Percentiles rank a stretch among this genome's conserved stretches.
Conservation (phyloP, 2,113 vertebrate genomes). For the Parus major region DNA sequence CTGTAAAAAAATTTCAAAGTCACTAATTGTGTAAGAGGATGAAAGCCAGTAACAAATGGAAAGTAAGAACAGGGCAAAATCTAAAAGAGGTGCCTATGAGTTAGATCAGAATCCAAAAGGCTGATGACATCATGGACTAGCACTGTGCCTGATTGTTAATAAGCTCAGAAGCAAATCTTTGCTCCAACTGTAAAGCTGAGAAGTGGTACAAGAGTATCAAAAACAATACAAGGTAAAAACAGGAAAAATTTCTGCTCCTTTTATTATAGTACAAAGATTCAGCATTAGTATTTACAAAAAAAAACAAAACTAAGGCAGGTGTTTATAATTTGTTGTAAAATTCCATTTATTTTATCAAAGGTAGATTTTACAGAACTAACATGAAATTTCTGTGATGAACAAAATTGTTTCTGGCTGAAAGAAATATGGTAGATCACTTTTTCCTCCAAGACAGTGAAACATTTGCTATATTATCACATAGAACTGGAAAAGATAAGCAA, state of each 20-base stretch:
- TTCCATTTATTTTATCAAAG: background rate
- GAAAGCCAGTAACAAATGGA: background rate
- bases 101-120: background rate
- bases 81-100: background rate
- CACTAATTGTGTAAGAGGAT: background rate
- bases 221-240: background rate
- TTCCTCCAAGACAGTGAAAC: background rate
- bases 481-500: background rate
- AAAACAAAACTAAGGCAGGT: background rate
- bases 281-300: background rate
- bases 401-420: background rate
- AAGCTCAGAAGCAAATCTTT: background rate
- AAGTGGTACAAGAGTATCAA: background rate
- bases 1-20: background rate
- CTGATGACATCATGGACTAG: background rate
- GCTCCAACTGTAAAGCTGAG: background rate
- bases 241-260: background rate
- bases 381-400: background rate
- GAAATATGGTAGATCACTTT: background rate
- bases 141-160: fast-evolving
- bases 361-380: background rate
- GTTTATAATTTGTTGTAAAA: background rate
- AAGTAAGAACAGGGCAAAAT: background rate
- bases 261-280: background rate
- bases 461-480: background rate